Base-by-base conservation (phyloP, 2,888 invertebrate species). In the Ophion ellenae region DNA sequence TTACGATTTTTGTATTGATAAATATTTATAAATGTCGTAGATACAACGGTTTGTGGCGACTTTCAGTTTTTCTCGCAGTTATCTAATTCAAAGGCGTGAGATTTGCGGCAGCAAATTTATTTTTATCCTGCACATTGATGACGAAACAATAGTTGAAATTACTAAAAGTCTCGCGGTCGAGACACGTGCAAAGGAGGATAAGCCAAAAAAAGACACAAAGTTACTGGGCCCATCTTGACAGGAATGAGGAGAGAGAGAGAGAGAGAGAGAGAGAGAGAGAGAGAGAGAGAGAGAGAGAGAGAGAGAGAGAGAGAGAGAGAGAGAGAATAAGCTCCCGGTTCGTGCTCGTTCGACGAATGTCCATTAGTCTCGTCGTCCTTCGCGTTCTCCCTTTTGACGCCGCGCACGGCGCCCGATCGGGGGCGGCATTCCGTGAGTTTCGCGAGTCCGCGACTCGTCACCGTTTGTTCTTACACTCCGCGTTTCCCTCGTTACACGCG, bases 351-450 rank as follows among this genome's bases (percentile, higher is more conserved):
- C 85, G 88, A 89, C 86, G 86, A 89, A 88, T 86, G 89, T 89
- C 89, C 88, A 89, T 89, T 89, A 89, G 81, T 81, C 67, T 70
- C 79, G 87, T 73, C 86, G 86, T 84, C 87, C 83, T 83, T 83
- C 74, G 87, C 82, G 84, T 86, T 86, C 81, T 79, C 45, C 75
- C 87, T 89, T 90, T 40, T 40, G 40, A 40, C 40, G 40, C 40
- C 9, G 40, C 40, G 40, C 40, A 91, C 91, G 90, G 89, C 89
- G 87, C 87, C 76, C 85, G 83, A 87, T 90, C 89, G 91, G 91
- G 91, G 91, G 91, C 90, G 91, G 91, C 87, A 89, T 87, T 88
- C 87, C 53, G 69, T 70, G 81, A 71, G 78, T 85, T 78, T 78
- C 77, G 70, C 69, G 47, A 81, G 69, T 73, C 87, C 81, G 85